These are phyloP conservation scores for Parasteatoda lunata DNA, from an alignment of 2,888 invertebrate species.

Conservation along the genomic window DNA sequence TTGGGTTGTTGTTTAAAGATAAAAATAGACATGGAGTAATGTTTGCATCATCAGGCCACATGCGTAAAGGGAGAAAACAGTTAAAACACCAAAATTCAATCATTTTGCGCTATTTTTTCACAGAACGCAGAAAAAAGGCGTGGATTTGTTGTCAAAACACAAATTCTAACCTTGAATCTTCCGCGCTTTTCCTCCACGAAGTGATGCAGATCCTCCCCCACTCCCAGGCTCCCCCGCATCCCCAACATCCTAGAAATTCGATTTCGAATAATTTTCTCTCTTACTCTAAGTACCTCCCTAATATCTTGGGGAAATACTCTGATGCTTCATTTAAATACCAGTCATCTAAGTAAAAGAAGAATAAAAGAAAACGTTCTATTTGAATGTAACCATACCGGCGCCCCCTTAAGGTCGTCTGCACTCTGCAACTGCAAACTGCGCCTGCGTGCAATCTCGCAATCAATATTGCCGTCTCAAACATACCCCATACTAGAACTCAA, in stretches of 20 bases:
- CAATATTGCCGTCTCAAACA: constrained; percentile 67
- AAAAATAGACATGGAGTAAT: too few relatives aligned
- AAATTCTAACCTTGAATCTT: constrained; percentile 5
- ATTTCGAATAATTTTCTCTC: neutral
- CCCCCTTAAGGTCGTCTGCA: constrained; percentile 59
- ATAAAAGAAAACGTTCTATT: neutral
- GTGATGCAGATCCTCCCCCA: neutral
- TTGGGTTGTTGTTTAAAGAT: too few relatives aligned
- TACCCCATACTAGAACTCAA: constrained; percentile 1
- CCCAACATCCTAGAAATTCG: neutral
- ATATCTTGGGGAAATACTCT: neutral
- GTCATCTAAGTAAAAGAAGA: neutral
- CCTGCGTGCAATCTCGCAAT: constrained; percentile 54
- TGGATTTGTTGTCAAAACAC: constrained; percentile 41
- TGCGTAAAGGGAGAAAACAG: too few relatives aligned
- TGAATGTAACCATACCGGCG: constrained; percentile 42
- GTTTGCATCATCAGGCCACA: too few relatives aligned
- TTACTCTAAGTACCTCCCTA: neutral
- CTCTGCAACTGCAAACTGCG: constrained; percentile 60
- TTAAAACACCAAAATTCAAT: too few relatives aligned
- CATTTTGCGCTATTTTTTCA: too few relatives aligned
- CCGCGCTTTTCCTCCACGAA: neutral
- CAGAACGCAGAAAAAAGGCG: neutral
- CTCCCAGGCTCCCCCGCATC: neutral
- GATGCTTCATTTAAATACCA: neutral